These are phyloP conservation scores for Glossosoma conforme DNA, from an alignment of 1,140 invertebrate species.

Conservation along the genomic window DNA sequence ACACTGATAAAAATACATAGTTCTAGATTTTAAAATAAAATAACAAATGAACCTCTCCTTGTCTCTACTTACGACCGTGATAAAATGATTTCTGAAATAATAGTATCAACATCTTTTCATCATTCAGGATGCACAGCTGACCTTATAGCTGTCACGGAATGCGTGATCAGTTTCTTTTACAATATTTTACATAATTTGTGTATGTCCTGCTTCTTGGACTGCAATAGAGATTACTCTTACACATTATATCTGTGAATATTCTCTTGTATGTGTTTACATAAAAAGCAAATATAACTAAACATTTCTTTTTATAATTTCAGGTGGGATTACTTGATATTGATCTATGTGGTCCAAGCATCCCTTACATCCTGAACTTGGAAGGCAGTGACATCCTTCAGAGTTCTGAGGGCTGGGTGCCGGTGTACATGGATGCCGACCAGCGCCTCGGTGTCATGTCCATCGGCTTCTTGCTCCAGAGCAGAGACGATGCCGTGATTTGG, in stretches of 20 bases:
- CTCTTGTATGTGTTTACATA: no score
- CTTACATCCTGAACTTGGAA: conserved; percentile 78
- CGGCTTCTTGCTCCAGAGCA: conserved; percentile 80
- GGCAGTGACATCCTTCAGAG: conserved; percentile 76
- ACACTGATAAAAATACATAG: no score
- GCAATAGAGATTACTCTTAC: not conserved
- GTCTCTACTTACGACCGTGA: no score
- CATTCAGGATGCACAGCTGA: no score
- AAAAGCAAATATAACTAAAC: not conserved
- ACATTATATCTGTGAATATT: not conserved
- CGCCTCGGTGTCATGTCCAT: conserved; percentile 92
- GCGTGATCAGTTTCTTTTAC: no score
- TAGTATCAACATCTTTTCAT: no score
- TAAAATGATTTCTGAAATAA: no score
- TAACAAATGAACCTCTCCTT: no score
- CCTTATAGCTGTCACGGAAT: no score
- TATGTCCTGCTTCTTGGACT: no score
- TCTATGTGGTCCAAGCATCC: conserved; percentile 91
- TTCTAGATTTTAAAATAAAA: no score
- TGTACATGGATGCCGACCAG: conserved; percentile 79
- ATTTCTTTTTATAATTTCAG: conserved; percentile 43
- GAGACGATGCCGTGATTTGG: conserved; percentile 92
- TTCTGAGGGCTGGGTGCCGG: conserved; percentile 85
- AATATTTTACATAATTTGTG: no score
- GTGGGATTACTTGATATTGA: conserved; percentile 93